phyloP scores from a whole-genome alignment of 2,888 invertebrate genomes.

The Metallyticus violacea region DNA sequence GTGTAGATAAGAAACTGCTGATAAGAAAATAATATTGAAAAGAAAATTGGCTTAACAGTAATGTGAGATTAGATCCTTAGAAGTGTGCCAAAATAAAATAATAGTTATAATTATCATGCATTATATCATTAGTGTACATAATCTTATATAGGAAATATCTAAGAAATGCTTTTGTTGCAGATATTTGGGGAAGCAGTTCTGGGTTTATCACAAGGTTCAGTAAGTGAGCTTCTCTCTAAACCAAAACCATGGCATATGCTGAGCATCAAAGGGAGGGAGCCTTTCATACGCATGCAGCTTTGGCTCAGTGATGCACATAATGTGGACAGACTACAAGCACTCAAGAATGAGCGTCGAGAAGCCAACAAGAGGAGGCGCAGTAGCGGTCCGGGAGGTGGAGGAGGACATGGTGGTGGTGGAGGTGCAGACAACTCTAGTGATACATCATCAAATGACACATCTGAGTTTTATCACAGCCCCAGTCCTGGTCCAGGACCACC shows the following conservation, averaged over 20 bases:
- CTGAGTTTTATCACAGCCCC: constrained; percentile 83
- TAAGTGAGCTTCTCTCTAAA: constrained; percentile 94
- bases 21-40: too few species aligned
- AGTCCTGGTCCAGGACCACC: constrained; percentile 80
- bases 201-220: constrained; percentile 94
- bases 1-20: too few species aligned
- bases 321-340: constrained; percentile 85
- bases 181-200: constrained; percentile 97
- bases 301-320: constrained; percentile 96
- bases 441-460: constrained; percentile 84
- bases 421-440: constrained; percentile 85
- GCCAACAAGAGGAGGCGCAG: constrained; percentile 82
- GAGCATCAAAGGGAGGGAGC: constrained; percentile 95
- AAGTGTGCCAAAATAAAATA: too few species aligned
- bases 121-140: too few species aligned
- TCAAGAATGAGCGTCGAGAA: constrained; percentile 87
- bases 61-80: too few species aligned
- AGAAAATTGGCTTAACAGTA: too few species aligned
- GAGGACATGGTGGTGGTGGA: constrained; percentile 67
- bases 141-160: too few species aligned
- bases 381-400: constrained; percentile 44
- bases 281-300: constrained; percentile 93
- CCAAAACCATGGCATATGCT: constrained; percentile 99
- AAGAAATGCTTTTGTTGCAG: constrained; percentile 44
- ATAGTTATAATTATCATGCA: too few species aligned